Conservation (phyloP, 2,113 vertebrate species). For the Ranitomeya variabilis region DNA sequence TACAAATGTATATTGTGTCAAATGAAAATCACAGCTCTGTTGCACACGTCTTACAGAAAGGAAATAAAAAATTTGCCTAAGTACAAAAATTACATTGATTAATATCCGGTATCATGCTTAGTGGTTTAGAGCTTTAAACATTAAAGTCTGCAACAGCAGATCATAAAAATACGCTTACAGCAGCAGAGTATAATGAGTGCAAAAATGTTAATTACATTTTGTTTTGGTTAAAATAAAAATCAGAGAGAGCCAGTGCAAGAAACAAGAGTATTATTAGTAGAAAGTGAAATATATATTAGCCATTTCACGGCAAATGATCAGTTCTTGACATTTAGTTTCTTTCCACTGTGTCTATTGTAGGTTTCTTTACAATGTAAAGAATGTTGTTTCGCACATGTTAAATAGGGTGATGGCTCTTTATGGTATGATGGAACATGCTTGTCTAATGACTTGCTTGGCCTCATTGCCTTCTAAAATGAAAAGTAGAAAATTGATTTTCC, state of each 20-base stretch:
- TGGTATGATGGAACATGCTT: constrained; percentile 35
- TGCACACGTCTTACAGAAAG: not conserved
- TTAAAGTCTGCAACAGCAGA: constrained; percentile 59
- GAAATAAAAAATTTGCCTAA: constrained; percentile 4
- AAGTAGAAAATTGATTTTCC: constrained; percentile 33
- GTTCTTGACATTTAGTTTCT: constrained; percentile 60
- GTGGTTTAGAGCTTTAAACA: constrained; percentile 52
- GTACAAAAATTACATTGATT: constrained; percentile 51
- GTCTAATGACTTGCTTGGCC: constrained; percentile 25
- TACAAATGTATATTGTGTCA: no score
- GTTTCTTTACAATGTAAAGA: constrained; percentile 59
- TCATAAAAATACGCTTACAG: constrained; percentile 60
- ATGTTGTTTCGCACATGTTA: constrained; percentile 60
- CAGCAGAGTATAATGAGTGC: constrained; percentile 50
- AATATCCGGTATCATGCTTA: constrained; percentile 29
- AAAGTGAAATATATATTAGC: constrained; percentile 54
- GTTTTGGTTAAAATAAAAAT: constrained; percentile 49
- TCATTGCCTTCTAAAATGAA: constrained; percentile 54
- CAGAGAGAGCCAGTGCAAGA: constrained; percentile 39
- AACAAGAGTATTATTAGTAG: constrained; percentile 43
- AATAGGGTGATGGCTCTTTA: constrained; percentile 41
- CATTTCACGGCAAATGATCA: constrained; percentile 47
- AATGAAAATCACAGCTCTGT: no score
- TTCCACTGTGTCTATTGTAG: not conserved
- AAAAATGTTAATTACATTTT: constrained; percentile 65